Evolutionary conservation across 2,888 invertebrate species (phyloP).

Genomic region (Tolmerus cingulatus): DNA sequence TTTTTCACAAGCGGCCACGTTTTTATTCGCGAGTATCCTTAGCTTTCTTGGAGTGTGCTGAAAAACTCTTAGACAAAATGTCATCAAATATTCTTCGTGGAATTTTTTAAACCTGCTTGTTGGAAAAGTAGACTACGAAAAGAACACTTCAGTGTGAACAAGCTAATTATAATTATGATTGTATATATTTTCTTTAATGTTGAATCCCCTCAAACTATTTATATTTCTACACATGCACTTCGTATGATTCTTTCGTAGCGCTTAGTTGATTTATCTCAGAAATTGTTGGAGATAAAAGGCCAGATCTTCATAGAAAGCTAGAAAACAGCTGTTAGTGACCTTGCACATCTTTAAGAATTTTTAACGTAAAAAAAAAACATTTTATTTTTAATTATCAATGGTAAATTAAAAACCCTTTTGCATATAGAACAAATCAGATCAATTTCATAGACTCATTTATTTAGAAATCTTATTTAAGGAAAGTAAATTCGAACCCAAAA

Average conservation of each 20-base stretch:
- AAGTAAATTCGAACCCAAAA: too few relatives aligned
- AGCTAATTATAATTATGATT: not conserved
- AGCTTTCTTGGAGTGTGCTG: not conserved
- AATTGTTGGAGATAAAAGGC: not conserved
- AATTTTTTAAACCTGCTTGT: not conserved
- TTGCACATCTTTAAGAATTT: not conserved
- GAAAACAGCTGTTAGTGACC: not conserved
- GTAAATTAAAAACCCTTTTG: too few relatives aligned
- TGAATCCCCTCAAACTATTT: not conserved
- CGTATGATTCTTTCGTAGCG: not conserved
- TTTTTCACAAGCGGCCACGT: not conserved
- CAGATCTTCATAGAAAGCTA: not conserved
- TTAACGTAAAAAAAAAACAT: not conserved
- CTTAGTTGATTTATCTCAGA: not conserved
- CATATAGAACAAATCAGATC: too few relatives aligned
- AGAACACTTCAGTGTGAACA: not conserved
- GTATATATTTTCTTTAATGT: not conserved
- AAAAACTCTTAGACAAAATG: not conserved
- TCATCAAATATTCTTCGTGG: not conserved
- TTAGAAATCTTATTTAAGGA: too few relatives aligned
- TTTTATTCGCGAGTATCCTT: not conserved
- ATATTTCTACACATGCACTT: not conserved
- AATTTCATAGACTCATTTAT: too few relatives aligned
- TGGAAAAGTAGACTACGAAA: not conserved
- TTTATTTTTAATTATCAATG: too few relatives aligned